These are phyloP conservation scores for Seriola dumerili DNA, from an alignment of 2,113 vertebrate species.

Conservation along the genomic window DNA sequence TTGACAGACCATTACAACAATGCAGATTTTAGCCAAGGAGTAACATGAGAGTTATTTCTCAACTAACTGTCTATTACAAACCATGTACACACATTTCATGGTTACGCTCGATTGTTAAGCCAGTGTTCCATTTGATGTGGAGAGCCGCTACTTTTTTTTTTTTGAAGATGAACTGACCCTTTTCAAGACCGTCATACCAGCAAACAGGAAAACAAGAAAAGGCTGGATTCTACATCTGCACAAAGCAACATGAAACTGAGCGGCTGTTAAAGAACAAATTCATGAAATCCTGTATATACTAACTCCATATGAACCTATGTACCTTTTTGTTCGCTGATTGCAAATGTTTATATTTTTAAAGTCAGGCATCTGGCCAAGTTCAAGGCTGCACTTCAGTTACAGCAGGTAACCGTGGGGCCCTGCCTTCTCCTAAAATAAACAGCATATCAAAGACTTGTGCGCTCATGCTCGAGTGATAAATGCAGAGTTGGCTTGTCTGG, in stretches of 20 bases:
- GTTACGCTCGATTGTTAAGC: background rate
- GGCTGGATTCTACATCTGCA: background rate
- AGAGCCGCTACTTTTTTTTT: background rate
- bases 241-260: background rate
- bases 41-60: background rate
- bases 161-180: constrained; percentile 28
- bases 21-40: background rate
- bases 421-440: constrained; percentile 69
- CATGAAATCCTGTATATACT: background rate
- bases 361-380: constrained; percentile 61
- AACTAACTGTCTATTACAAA: constrained; percentile 3
- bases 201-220: background rate
- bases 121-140: constrained; percentile 30
- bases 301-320: constrained; percentile 8
- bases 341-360: constrained; percentile 45
- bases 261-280: background rate
- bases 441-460: constrained; percentile 64
- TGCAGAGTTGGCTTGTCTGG: constrained; percentile 50
- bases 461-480: constrained; percentile 63
- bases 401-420: constrained; percentile 67
- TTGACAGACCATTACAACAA: background rate
- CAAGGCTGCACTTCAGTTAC: constrained; percentile 58
- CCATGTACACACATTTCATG: background rate
- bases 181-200: background rate
- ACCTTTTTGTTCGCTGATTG: constrained; percentile 34